A percentile compares a stretch with the other conserved stretches of the same genome.
phyloP scores from a whole-genome alignment of 1,140 invertebrate genomes.

The Halyomorpha halys region DNA sequence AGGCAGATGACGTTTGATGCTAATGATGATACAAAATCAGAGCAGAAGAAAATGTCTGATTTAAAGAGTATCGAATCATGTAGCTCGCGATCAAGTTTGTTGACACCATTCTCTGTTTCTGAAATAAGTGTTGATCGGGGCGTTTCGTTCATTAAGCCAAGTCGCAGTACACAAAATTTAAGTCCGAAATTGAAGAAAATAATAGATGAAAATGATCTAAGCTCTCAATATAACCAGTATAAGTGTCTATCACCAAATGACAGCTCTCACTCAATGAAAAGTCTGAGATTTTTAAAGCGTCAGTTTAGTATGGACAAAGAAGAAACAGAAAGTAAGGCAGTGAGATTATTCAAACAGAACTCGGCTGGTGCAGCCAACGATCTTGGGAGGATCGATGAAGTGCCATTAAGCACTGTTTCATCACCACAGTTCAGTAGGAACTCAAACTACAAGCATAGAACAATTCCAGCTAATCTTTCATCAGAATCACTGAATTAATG shows the following conservation, averaged over 20 bases:
- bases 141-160: constrained; percentile 34
- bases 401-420: constrained; percentile 12
- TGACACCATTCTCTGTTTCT: constrained; percentile 27
- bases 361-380: constrained; percentile 57
- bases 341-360: constrained; percentile 53
- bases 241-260: constrained; percentile 59
- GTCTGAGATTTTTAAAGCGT: constrained; percentile 40
- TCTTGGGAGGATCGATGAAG: constrained; percentile 58
- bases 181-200: constrained; percentile 33
- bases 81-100: constrained; percentile 20
- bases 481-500: constrained; percentile 26
- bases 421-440: constrained; percentile 17
- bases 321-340: constrained; percentile 38
- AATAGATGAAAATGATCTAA: constrained; percentile 51
- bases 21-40: constrained; percentile 20
- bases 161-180: constrained; percentile 30
- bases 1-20: constrained; percentile 29
- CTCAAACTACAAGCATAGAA: constrained; percentile 22
- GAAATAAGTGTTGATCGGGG: constrained; percentile 32
- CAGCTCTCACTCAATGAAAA: constrained; percentile 33
- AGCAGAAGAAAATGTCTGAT: constrained; percentile 16
- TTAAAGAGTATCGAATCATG: constrained; percentile 21
- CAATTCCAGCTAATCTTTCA: constrained; percentile 20
- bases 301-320: constrained; percentile 60
- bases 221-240: constrained; percentile 59